Percentiles rank a stretch among this genome's conserved stretches.
Conservation (phyloP, 2,113 vertebrate species). For the Rhinolophus sinicus region DNA sequence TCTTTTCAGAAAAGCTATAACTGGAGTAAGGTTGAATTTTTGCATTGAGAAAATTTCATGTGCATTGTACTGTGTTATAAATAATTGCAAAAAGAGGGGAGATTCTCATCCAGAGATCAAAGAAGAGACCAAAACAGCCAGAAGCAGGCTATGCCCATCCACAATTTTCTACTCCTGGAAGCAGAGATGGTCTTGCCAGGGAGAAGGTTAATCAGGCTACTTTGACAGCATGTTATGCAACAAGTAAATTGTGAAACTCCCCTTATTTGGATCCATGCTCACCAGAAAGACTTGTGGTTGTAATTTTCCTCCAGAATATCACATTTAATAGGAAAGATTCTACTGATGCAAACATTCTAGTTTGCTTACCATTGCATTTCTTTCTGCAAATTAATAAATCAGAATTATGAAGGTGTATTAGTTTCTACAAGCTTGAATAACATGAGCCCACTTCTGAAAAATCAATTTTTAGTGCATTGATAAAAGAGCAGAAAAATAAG, state of each 20-base stretch:
- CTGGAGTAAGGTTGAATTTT: background rate
- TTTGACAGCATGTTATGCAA: background rate
- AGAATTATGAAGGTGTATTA: background rate
- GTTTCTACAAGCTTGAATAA: background rate
- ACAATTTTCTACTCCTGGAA: background rate
- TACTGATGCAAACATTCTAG: background rate
- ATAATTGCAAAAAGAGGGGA: background rate
- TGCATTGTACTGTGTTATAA: background rate
- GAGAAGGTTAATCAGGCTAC: background rate
- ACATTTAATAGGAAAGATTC: background rate
- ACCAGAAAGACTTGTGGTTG: background rate
- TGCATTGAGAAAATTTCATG: background rate
- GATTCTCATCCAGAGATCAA: background rate
- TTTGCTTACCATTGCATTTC: slow-evolving; percentile 11
- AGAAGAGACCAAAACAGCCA: background rate
- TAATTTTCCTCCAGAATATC: background rate
- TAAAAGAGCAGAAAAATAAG: background rate
- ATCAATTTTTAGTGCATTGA: background rate
- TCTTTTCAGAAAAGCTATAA: background rate
- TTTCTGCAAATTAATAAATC: background rate
- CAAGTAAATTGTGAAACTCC: background rate
- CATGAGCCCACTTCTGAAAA: background rate
- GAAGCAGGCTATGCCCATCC: background rate
- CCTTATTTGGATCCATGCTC: background rate
- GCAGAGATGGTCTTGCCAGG: background rate